phyloP scores from a whole-genome alignment of 2,888 invertebrate species.

The Arrhopalites spinosus region DNA sequence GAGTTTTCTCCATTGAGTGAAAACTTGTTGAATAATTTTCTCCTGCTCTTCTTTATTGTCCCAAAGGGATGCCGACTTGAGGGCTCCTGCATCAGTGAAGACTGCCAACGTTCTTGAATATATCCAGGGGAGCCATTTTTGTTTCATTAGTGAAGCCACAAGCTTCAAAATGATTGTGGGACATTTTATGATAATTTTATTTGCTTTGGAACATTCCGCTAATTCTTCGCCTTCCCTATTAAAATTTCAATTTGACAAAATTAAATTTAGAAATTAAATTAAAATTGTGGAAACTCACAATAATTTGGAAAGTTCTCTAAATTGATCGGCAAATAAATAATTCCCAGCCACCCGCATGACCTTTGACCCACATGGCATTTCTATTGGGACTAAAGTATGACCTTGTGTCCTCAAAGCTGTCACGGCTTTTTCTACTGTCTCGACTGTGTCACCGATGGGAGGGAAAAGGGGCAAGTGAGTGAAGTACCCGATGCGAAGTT shows the following conservation, averaged over 20 bases:
- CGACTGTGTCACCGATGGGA: constrained; percentile 58
- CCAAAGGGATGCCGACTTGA: constrained; percentile 48
- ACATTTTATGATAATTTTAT: constrained; percentile 42
- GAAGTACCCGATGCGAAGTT: constrained; percentile 59
- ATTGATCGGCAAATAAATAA: constrained; percentile 44
- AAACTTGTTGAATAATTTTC: constrained; percentile 42
- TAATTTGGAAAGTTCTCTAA: constrained; percentile 43
- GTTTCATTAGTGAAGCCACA: constrained; percentile 43
- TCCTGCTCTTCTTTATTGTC: constrained; percentile 46
- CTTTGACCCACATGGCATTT: constrained; percentile 45
- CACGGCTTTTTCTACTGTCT: constrained; percentile 57
- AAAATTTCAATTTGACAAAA: constrained; percentile 3
- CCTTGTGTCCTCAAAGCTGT: constrained; percentile 56
- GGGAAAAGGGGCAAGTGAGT: constrained; percentile 58
- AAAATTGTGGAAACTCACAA: constrained; percentile 36
- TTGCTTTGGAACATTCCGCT: constrained; percentile 45
- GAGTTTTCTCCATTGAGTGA: constrained; percentile 46
- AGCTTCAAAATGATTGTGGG: constrained; percentile 43
- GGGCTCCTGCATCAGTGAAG: constrained; percentile 49
- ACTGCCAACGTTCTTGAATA: constrained; percentile 20
- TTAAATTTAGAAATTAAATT: no score
- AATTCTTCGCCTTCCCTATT: constrained; percentile 51
- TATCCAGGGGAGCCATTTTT: constrained; percentile 7
- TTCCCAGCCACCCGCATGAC: constrained; percentile 37
- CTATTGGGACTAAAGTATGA: constrained; percentile 56